Percentiles rank a stretch among this genome's conserved stretches.
Evolutionary conservation across 2,888 invertebrate species (phyloP).

Genomic region (Keiferia lycopersicella): DNA sequence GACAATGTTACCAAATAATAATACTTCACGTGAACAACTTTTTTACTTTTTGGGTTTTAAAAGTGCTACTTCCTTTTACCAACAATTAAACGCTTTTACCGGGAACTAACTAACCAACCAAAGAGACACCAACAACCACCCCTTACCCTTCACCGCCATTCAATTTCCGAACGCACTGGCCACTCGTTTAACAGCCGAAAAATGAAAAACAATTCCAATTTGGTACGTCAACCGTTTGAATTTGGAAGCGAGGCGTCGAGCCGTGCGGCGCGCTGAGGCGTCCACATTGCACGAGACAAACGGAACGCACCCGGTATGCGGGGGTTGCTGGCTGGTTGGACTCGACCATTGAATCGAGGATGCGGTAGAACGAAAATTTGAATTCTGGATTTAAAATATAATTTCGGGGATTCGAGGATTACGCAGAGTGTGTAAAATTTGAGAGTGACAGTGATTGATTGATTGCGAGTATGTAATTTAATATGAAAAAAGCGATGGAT

Average conservation of each 20-base stretch:
- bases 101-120: background rate
- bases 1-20: background rate
- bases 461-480: no score
- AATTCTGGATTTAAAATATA: background rate
- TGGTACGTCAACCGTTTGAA: constrained; percentile 75
- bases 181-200: constrained; percentile 65
- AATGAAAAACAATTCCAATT: constrained; percentile 77
- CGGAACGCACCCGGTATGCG: constrained; percentile 53
- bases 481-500: no score
- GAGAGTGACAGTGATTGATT: background rate
- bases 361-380: constrained; percentile 15
- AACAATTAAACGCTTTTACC: background rate
- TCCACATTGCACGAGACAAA: constrained; percentile 37
- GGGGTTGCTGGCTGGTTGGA: constrained; percentile 29
- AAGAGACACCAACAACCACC: constrained; percentile 26
- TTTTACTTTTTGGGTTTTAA: no score
- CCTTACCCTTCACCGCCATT: constrained; percentile 29
- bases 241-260: constrained; percentile 62
- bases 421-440: background rate
- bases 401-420: background rate
- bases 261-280: constrained; percentile 46
- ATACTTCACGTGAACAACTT: no score
- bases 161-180: constrained; percentile 55
- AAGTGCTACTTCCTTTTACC: background rate
- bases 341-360: constrained; percentile 21